Base-by-base conservation (phyloP, 2,888 invertebrate genomes). In the Acanthosoma haemorrhoidale region DNA sequence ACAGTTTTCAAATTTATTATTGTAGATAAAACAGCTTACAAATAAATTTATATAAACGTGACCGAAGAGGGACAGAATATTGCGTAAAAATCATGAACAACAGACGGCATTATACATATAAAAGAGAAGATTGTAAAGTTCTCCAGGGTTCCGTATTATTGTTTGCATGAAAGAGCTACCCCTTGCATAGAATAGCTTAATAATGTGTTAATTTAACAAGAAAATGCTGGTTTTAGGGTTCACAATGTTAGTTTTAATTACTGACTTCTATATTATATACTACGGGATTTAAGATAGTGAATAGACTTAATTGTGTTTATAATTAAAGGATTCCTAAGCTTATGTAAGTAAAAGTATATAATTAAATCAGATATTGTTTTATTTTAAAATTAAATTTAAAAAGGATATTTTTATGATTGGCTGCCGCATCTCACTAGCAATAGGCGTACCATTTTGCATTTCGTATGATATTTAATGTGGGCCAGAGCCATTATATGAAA, bases 371-470 rank as follows among this genome's bases (percentile, higher is more conserved):
- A 67, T 70, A 69, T 72, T 70, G 68, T 70, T 36, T 60, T 68
- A 63, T 64, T 69, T 68, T 64, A 39, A 25, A 69, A n/a, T n/a
- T n/a, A n/a, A n/a, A 72, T 70, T 69, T 72, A 39, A 59, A n/a
- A 59, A 38, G 36, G 29, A 15, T 66, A 18, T 70, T 72, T 70
- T 72, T 64, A 70, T 43, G 16, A 58, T 73, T 68, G 68, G 67
- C 66, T 73, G 70, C 70, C 69, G 71, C 69, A 70, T 70, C 69
- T 39, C 68, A 59, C 31, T 72, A 72, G 71, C 70, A 58, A 69
- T 73, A 73, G 73, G 72, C 73, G 73, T 73, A 73, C 73, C 73
- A 71, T 73, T n/a, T 72, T 73, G 73, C 73, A 73, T 73, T 73
- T 73, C 72, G 51, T 73, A 73, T 66, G 57, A 60, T 70, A 32